Evolutionary conservation across 2,888 invertebrate genomes (phyloP).

Genomic region (Drosophila differens): DNA sequence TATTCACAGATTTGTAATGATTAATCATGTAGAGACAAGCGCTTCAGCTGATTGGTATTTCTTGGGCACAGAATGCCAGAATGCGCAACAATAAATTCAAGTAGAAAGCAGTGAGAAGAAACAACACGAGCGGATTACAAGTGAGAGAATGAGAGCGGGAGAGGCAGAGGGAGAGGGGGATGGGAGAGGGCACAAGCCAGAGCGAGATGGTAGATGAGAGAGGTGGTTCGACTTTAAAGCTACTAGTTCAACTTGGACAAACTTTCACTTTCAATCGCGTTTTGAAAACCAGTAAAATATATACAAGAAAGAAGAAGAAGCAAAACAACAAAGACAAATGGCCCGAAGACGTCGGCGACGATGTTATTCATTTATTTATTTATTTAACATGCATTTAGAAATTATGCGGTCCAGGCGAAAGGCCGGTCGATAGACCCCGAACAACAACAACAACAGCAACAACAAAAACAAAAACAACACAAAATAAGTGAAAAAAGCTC

Average conservation of each 20-base stretch:
- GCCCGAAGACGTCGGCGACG: conserved; percentile 10
- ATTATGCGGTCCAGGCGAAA: conserved; percentile 73
- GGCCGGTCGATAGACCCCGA: conserved; percentile 44
- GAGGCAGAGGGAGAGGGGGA: neutral
- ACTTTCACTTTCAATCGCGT: conserved; percentile 81
- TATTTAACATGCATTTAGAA: conserved; percentile 69
- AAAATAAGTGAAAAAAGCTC: conserved; percentile 27
- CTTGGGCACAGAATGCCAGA: conserved; percentile 34
- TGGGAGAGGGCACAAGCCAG: neutral
- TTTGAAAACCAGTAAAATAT: conserved; percentile 67
- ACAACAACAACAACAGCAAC: neutral
- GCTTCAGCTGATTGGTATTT: neutral
- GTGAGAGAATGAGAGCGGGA: conserved; percentile 11
- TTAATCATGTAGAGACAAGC: neutral
- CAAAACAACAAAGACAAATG: conserved; percentile 15
- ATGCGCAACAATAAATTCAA: conserved; percentile 40
- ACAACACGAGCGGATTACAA: conserved; percentile 10
- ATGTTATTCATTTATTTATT: conserved; percentile 55
- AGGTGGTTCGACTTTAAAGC: conserved; percentile 20
- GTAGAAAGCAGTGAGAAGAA: conserved; percentile 65
- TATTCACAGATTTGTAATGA: neutral
- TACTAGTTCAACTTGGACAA: conserved; percentile 38
- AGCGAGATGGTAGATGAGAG: conserved; percentile 14
- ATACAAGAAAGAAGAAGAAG: conserved; percentile 4
- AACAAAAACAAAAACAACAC: conserved; percentile 8